A percentile compares a stretch with the other conserved stretches of the same genome.
Conservation (phyloP, 2,797 vertebrate species). For the Coilia nasus region DNA sequence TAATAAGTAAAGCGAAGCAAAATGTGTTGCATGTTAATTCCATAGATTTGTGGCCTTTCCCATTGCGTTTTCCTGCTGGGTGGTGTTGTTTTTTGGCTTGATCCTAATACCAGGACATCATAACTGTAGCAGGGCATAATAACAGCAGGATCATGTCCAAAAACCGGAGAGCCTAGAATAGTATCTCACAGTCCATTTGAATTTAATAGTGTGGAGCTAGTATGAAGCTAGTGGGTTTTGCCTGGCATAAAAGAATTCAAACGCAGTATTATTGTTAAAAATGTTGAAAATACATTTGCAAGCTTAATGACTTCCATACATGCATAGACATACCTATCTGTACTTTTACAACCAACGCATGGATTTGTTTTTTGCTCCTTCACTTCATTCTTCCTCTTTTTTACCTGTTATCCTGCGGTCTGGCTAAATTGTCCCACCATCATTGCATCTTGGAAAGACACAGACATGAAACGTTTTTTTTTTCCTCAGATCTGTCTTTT, state of each 20-base stretch:
- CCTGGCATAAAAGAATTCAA: background rate
- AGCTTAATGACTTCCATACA: background rate
- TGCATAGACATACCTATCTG: background rate
- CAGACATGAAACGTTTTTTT: background rate
- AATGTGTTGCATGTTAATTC: background rate
- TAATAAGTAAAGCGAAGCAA: background rate
- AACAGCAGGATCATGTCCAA: background rate
- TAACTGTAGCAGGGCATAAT: background rate
- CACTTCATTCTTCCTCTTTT: background rate
- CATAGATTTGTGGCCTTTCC: background rate
- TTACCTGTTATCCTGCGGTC: background rate
- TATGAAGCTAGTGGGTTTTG: background rate
- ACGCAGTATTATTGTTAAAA: background rate
- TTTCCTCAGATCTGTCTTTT: background rate
- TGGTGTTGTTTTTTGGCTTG: background rate
- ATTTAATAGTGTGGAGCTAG: background rate
- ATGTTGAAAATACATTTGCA: background rate
- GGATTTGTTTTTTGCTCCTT: background rate
- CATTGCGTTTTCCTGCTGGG: background rate
- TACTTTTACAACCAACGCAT: background rate
- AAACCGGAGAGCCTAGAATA: background rate
- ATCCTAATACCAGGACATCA: background rate
- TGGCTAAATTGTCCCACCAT: background rate
- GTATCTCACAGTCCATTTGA: background rate
- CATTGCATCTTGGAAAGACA: background rate